A percentile compares a stretch with the other conserved stretches of the same genome.
phyloP scores from a whole-genome alignment of 1,140 invertebrate genomes.

The Choristoneura fumiferana region DNA sequence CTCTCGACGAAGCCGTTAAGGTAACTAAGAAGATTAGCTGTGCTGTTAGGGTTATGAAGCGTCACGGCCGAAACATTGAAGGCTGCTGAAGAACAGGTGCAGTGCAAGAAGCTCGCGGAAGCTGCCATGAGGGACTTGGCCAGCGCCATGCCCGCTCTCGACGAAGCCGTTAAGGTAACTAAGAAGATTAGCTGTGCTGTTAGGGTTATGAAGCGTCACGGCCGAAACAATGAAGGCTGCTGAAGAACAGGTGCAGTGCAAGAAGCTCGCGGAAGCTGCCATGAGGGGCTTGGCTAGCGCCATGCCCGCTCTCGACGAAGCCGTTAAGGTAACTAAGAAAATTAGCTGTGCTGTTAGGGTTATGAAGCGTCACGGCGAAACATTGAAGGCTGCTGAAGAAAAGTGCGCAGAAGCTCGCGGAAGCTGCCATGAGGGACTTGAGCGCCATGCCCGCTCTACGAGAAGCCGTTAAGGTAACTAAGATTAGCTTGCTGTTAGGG shows the following conservation, averaged over 20 bases:
- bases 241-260: conserved; percentile 88
- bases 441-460: conserved; percentile 90
- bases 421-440: conserved; percentile 88
- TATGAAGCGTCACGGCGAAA: conserved; percentile 82
- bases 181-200: too few relatives aligned
- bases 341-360: too few relatives aligned
- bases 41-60: too few relatives aligned
- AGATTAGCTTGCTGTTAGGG: too few relatives aligned
- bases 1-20: conserved; percentile 88
- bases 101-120: conserved; percentile 88
- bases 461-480: conserved; percentile 86
- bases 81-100: conserved; percentile 88
- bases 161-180: conserved; percentile 87
- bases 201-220: conserved; percentile 82
- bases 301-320: conserved; percentile 91
- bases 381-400: conserved; percentile 87
- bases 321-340: conserved; percentile 83
- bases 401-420: conserved; percentile 86
- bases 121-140: conserved; percentile 89
- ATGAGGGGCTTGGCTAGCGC: conserved; percentile 89
- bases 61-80: conserved; percentile 83
- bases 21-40: too few relatives aligned
- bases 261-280: conserved; percentile 87
- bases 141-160: conserved; percentile 89
- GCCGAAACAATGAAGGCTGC: conserved; percentile 84